Evolutionary conservation across 1,140 invertebrate genomes (phyloP).

Genomic region (Globodera ellingtonae): DNA sequence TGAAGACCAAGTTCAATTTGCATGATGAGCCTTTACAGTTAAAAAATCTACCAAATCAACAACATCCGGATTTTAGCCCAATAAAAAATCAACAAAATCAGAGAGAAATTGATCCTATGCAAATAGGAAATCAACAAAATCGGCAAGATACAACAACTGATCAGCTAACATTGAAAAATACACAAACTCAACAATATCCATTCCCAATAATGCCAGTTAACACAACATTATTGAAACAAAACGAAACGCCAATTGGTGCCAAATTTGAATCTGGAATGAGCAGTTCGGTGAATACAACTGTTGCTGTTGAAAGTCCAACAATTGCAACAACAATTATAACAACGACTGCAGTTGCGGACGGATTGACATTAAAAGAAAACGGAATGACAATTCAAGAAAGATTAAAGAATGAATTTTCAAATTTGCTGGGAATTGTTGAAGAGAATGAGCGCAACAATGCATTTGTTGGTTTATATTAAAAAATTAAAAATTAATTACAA

Average conservation of each 20-base stretch:
- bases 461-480: background rate
- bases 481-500: background rate
- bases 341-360: background rate
- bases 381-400: background rate
- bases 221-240: background rate
- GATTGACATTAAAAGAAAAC: background rate
- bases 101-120: too few species aligned
- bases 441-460: background rate
- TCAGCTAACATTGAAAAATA: too few species aligned
- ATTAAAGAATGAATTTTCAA: background rate
- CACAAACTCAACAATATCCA: too few species aligned
- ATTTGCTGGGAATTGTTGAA: background rate
- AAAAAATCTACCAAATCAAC: too few species aligned
- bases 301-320: background rate
- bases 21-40: background rate
- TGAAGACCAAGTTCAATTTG: background rate
- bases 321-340: background rate
- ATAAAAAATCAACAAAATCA: background rate
- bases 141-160: too few species aligned
- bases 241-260: background rate
- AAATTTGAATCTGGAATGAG: background rate
- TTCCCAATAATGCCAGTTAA: too few species aligned
- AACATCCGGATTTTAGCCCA: background rate
- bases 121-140: too few species aligned
- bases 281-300: background rate